Evolutionary conservation across 2,888 invertebrate species (phyloP).

Genomic region (Esperia sulphurella): DNA sequence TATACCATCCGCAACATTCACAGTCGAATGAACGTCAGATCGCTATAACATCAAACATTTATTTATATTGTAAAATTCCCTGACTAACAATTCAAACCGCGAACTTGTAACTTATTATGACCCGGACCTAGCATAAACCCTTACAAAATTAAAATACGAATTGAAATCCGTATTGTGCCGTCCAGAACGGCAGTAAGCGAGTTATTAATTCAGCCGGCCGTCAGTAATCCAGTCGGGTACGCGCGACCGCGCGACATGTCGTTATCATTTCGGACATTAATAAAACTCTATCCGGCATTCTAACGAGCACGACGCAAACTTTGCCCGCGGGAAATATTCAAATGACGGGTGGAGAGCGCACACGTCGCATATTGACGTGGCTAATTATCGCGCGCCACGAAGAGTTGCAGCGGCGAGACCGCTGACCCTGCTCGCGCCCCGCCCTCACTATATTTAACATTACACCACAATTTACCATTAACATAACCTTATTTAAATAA

Average conservation of each 20-base stretch:
- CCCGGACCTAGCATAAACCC: slow-evolving; percentile 31
- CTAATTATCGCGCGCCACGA: slow-evolving; percentile 39
- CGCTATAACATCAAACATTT: slow-evolving; percentile 2
- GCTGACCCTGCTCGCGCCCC: neutral
- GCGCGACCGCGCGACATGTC: slow-evolving; percentile 46
- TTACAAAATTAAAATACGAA: slow-evolving; percentile 50
- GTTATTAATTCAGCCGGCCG: slow-evolving; percentile 60
- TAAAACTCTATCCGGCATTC: slow-evolving; percentile 56
- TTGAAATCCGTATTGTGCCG: slow-evolving; percentile 44
- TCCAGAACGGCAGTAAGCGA: slow-evolving; percentile 37
- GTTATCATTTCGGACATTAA: slow-evolving; percentile 67
- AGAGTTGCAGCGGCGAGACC: neutral
- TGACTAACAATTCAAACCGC: slow-evolving; percentile 15
- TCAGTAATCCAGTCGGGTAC: slow-evolving; percentile 48
- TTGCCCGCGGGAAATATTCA: slow-evolving; percentile 50
- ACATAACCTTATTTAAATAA: too few relatives aligned
- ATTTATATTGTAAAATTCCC: slow-evolving; percentile 8
- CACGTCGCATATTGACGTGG: slow-evolving; percentile 44
- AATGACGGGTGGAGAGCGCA: slow-evolving; percentile 36
- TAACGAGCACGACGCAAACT: slow-evolving; percentile 50
- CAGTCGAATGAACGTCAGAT: neutral
- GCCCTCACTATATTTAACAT: too few relatives aligned
- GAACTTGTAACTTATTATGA: slow-evolving; percentile 37
- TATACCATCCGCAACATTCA: neutral
- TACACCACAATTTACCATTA: neutral